These are phyloP conservation scores for Chaetophractus vellerosus DNA, from an alignment of 2,797 vertebrate genomes.

Conservation along the genomic window DNA sequence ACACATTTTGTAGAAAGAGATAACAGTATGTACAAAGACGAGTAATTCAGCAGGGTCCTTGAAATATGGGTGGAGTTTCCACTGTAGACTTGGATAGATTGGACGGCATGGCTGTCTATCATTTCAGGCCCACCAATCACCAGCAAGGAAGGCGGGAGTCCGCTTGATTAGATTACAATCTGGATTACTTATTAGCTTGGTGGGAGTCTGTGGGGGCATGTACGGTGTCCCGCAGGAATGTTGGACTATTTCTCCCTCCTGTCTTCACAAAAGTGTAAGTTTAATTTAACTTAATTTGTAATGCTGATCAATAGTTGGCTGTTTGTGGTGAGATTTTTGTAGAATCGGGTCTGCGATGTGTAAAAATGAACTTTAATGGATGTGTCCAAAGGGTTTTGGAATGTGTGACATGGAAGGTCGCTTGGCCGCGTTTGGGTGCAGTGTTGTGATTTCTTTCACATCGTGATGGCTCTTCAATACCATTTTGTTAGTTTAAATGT, in stretches of 20 bases:
- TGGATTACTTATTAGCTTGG: neutral
- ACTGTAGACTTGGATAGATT: neutral
- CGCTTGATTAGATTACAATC: too few relatives aligned
- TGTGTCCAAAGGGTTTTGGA: neutral
- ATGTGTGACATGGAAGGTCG: too few relatives aligned
- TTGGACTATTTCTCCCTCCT: neutral
- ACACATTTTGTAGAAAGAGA: neutral
- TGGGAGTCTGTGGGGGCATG: neutral
- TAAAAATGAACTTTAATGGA: neutral
- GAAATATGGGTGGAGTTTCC: neutral
- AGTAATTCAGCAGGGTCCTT: neutral
- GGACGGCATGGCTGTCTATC: neutral
- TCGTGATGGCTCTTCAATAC: neutral
- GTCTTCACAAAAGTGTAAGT: neutral
- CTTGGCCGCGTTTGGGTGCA: neutral
- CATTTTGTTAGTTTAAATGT: neutral
- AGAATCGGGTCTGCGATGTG: neutral
- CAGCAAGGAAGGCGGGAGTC: neutral
- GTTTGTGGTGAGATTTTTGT: neutral
- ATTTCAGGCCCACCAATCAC: neutral
- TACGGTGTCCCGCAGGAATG: accelerated
- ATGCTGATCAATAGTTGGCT: neutral
- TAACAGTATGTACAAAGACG: neutral
- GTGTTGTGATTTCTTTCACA: neutral
- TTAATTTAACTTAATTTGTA: neutral